Base-by-base conservation (phyloP, 2,888 invertebrate species). In the Chrysodeixis includens region DNA sequence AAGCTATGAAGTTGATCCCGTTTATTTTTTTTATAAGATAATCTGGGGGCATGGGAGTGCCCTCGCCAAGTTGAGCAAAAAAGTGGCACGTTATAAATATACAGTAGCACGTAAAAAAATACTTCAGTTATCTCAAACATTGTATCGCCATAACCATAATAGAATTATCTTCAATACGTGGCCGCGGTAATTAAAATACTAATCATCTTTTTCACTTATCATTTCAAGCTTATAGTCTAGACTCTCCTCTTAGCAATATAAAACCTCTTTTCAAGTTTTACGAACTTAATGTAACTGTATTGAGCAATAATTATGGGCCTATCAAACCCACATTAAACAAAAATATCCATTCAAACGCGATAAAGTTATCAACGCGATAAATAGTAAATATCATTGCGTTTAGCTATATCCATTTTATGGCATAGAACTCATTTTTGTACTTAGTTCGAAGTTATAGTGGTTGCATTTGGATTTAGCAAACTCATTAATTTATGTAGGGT, bases 271-370 rank as follows among this genome's bases (percentile, higher is more conserved):
- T n/a, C 40, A 14, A 40, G 56, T 52, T 22, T 22, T 53, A 55
- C 62, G 58, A n/a, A 54, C 51, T 62, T 63, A 56, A 52, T 74
- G 49, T 52, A 49, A n/a, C 40, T n/a, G n/a, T 40, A 40, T n/a
- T 40, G 40, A 40, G 40, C n/a, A n/a, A 40, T 49, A 74, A 56
- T 61, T 56, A 62, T 56, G 54, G 30, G 22, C 40, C 66, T 40
- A 73, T 81, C 56, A 78, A 73, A 77, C 30, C 51, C 44, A 7
- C 69, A 80, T 81, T 74, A 78, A 81, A 69, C 18, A 49, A n/a
- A 56, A 74, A 51, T 46, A 58, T 53, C 26, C 32, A 53, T 75
- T 53, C 44, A 51, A 49, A 60, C 56, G 52, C 61, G 66, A 71
- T 66, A 64, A 72, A 55, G 53, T 59, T 70, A 74, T 71, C 65